Percentiles rank a stretch among this genome's conserved stretches.
phyloP scores from a whole-genome alignment of 2,113 vertebrate genomes.

The Barbus barbus region DNA sequence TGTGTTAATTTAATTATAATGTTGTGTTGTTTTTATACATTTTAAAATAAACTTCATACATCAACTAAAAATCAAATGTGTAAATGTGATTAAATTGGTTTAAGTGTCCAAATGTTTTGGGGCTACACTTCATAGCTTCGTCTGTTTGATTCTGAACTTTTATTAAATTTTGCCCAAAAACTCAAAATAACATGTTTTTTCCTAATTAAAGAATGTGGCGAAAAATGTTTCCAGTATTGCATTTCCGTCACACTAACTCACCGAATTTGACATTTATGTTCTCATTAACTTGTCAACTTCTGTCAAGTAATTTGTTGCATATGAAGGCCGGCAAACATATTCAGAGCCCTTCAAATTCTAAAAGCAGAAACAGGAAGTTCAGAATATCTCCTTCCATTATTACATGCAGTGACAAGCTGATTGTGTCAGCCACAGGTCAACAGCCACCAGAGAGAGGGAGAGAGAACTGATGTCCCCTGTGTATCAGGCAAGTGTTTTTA shows the following conservation, averaged over 20 bases:
- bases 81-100: too few relatives aligned
- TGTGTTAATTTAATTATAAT: too few relatives aligned
- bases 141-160: too few relatives aligned
- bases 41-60: not conserved
- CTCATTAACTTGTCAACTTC: conserved; percentile 19
- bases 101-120: too few relatives aligned
- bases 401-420: conserved; percentile 5
- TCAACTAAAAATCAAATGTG: not conserved
- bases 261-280: conserved; percentile 24
- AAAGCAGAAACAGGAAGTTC: conserved; percentile 11
- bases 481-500: conserved; percentile 22
- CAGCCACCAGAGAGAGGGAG: conserved; percentile 29
- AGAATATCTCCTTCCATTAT: not conserved
- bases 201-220: not conserved
- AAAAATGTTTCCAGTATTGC: not conserved
- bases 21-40: too few relatives aligned
- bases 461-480: conserved; percentile 12
- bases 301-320: not conserved
- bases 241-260: not conserved
- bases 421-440: conserved; percentile 25
- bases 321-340: not conserved
- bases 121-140: too few relatives aligned
- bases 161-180: too few relatives aligned
- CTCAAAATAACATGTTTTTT: too few relatives aligned
- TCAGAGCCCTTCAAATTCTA: not conserved